Evolutionary conservation across 2,797 vertebrate genomes (phyloP), one percentile per base, ranked within the genome.

Genomic region (Sternotherus odoratus): DNA sequence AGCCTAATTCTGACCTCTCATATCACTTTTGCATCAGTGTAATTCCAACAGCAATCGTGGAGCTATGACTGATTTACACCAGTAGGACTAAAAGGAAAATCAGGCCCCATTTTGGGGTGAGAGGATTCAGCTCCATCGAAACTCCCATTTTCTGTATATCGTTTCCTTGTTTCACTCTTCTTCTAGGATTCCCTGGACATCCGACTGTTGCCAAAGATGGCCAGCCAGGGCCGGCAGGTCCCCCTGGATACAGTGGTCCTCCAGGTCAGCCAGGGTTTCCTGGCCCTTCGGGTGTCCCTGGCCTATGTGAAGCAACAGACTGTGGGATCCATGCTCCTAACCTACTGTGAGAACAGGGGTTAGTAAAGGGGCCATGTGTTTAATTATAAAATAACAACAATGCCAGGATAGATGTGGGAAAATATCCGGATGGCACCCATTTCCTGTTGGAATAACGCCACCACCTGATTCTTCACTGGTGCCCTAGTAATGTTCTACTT

Each of bases 261-360:
- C 83, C 97, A 77, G 98, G 98, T 5, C 92, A 93, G 26, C 30
- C 92, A 3, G 98, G 98, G 36, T 74, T 89, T 53, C 23, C 96
- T 13, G 98, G 98, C 4, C 78, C 39, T 33, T 85, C 90, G 1
- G 98, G 97, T 6, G 96, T 98, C n/a, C 97, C 97, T 1, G 98
- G 98, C 23, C 93, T 98, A 30, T 98, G 98, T 17, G 98, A 98
- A 97, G 98, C 98, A 4, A 97, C 98, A 24, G 98, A 98, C 95
- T 98, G 98, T 89, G 97, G 97, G 92, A 98, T 96, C 66, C 92
- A 98, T 10, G 96, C 97, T 0, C 98, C 98, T 12, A 98, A 97
- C 94, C 81, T 97, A 87, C 97, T 98, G 50, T 97, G 98, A 95
- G 98, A 98, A 92, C 98, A 98, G 91, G 97, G 98, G 74, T 88